Base-by-base conservation (phyloP, 2,113 vertebrate species). In the Colinus virginianus region DNA sequence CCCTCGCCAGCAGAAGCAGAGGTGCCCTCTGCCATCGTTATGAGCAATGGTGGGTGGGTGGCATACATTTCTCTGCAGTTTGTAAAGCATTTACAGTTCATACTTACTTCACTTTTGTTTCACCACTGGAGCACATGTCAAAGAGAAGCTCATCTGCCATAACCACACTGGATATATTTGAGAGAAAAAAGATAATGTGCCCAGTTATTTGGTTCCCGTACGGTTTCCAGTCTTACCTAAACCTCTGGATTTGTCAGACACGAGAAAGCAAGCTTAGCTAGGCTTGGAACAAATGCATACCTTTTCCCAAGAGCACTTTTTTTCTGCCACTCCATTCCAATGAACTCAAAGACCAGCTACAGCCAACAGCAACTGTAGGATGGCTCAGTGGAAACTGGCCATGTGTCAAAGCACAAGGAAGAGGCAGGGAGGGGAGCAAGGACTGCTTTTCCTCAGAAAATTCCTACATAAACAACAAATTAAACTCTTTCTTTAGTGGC, bases 401-500 rank as follows among this genome's bases (percentile, higher is more conserved):
- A 84, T 6, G 55, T 48, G 26, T 81, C 69, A 11, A 11, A 58
- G 53, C 14, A 22, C 0, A 0, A 72, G 58, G 61, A 42, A 75
- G 15, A 25, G 48, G 28, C 9, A 53, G 81, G 34, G 36, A 77
- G 34, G 11, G 59, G 34, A 79, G 84, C 63, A 69, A 79, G 46
- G 63, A 74, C 53, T 2, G 5, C 25, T 93, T 84, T 74, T 81
- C 61, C 64, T 85, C 59, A 55, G 51, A 69, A 75, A 51, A 19
- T 40, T 85, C 85, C 79, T 84, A 70, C 46, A 36, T 59, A 87
- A 84, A 78, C 87, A 93, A 48, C 63, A 90, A 63, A 88, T 78
- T 72, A 79, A 94, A 66, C 17, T 55, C 6, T 63, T 95, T 82
- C 59, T 90, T 72, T 70, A 83, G 55, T n/a, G 28, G 46, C 83